Percentiles rank a stretch among this genome's conserved stretches.
Evolutionary conservation across 1,140 invertebrate genomes (phyloP).

Genomic region (Elysia chlorotica): DNA sequence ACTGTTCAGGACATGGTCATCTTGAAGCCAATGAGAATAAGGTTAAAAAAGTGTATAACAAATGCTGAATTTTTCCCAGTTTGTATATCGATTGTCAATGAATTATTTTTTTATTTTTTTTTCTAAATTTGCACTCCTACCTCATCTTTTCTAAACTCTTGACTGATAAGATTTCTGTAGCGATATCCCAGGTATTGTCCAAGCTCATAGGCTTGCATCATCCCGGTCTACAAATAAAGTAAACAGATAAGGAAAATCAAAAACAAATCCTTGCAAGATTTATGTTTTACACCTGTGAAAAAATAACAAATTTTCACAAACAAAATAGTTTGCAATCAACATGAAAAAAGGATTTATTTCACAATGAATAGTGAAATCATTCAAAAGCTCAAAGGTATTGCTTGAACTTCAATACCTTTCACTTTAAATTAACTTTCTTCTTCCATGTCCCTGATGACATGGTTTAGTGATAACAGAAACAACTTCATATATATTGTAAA

Average conservation of each 20-base stretch:
- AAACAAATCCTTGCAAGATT: too few relatives aligned
- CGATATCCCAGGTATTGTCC: conserved; percentile 16
- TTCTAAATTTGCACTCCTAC: conserved; percentile 1
- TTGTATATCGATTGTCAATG: background rate
- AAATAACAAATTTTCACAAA: too few relatives aligned
- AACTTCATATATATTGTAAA: too few relatives aligned
- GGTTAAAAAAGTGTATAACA: background rate
- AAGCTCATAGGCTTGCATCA: conserved; percentile 27
- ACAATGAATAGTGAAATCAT: background rate
- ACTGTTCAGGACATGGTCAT: background rate
- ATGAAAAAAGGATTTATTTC: background rate
- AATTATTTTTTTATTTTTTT: conserved; percentile 2
- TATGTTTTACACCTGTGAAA: too few relatives aligned
- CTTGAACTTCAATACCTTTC: background rate
- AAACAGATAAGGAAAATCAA: background rate
- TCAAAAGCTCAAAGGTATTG: background rate
- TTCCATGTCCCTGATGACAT: too few relatives aligned
- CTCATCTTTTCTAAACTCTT: conserved; percentile 15
- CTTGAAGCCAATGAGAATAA: background rate
- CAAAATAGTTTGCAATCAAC: background rate
- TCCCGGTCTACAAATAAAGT: conserved; percentile 17
- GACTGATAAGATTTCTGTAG: conserved; percentile 16
- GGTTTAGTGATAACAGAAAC: too few relatives aligned
- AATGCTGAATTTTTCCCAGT: background rate
- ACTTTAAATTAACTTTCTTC: too few relatives aligned